A percentile compares a stretch with the other conserved stretches of the same genome.
phyloP scores from a whole-genome alignment of 2,797 vertebrate species.

The Pelobates cultripes region DNA sequence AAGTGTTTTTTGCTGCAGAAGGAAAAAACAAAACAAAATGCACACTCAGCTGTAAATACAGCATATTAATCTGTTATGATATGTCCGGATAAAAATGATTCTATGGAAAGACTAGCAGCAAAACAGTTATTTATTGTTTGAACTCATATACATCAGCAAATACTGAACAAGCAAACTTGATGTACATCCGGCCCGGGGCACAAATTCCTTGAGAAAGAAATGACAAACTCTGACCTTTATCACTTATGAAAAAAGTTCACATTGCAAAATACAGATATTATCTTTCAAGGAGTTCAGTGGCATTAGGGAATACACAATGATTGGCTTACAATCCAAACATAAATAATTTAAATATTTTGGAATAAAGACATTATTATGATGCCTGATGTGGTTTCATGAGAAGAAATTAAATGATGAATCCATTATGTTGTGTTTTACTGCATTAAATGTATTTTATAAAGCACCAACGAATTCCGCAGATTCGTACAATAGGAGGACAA shows the following conservation, averaged over 20 bases:
- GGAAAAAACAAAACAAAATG: too few relatives aligned
- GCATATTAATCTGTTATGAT: neutral
- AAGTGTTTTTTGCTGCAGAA: neutral
- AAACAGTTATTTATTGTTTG: slow-evolving; percentile 17
- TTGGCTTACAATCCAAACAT: neutral
- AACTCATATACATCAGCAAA: neutral
- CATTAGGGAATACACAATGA: slow-evolving; percentile 13
- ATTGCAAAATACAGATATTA: neutral
- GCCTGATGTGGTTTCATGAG: neutral
- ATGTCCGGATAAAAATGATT: neutral
- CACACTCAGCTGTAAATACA: too few relatives aligned
- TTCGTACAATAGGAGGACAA: too few relatives aligned
- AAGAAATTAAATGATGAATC: neutral
- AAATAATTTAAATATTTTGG: slow-evolving; percentile 6
- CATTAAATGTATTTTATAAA: too few relatives aligned
- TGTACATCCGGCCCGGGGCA: neutral
- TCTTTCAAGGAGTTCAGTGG: slow-evolving; percentile 12
- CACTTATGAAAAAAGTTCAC: slow-evolving; percentile 31
- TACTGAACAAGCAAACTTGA: neutral
- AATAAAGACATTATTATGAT: slow-evolving; percentile 8
- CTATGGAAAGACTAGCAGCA: neutral
- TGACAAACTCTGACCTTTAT: neutral
- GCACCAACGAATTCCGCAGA: too few relatives aligned
- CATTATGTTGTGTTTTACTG: too few relatives aligned
- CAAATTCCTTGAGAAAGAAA: neutral